Base-by-base conservation (phyloP, 1,140 invertebrate species). In the Brachionus angularis region DNA sequence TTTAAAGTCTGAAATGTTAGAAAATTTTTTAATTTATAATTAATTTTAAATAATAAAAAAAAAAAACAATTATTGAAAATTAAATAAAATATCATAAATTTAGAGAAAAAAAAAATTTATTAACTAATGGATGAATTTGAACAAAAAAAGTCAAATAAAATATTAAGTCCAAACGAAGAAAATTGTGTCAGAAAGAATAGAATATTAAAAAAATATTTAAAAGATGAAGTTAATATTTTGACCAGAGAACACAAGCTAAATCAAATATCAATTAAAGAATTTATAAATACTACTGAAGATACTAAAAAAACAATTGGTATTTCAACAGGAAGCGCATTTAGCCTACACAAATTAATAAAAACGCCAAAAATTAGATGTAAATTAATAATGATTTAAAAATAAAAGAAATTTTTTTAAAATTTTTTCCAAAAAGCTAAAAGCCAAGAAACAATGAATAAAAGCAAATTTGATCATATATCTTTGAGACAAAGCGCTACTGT, bases 61-160 rank as follows among this genome's bases (percentile, higher is more conserved):
- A 16, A 42, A 42, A 16, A 42, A 16, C 39, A 42, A 42, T 10
- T 10, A 16, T 42, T 42, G 10, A 10, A 42, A 42, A 10, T 42
- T 16, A 10, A 10, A 42, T 42, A 16, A 42, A n/a, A n/a, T n/a
- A n/a, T n/a, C n/a, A n/a, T n/a, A n/a, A n/a, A n/a, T n/a, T n/a
- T n/a, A n/a, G n/a, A n/a, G 10, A 42, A 42, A 42, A 5, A 42
- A 42, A 14, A 42, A 42, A 42, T 42, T 42, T 27, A 10, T 52
- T 53, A 21, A 8, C 4, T 23, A 25, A 58, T 58, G 53, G 53
- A 58, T 14, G 53, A 58, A 14, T 39, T 39, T 36, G 53, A 58
- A 23, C 39, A 39, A 18, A 23, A 39, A 3, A 58, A 33, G 23
- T 58, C 53, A 23, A 58, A 58, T 23, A 58, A 39, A 23, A 39